Evolutionary conservation across 1,140 invertebrate species (phyloP), one percentile per base, ranked within the genome.

Genomic region (Halotydeus destructor): DNA sequence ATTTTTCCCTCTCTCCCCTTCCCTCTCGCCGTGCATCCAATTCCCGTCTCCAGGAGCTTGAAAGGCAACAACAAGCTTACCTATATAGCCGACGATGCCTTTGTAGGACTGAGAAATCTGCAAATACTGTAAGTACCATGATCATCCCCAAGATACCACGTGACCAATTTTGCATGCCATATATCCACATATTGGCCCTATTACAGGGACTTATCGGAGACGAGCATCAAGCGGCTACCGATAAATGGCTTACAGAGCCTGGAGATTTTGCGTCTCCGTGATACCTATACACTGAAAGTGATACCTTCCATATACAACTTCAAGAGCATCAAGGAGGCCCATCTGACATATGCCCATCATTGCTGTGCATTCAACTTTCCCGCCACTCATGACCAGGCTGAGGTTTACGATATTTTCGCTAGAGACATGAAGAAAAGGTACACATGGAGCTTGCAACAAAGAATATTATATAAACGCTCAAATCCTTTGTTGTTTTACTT

Each of bases 301-400:
- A 78, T 88, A 54, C 81, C 81, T 2, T 80, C 78, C 14, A 74
- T 86, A 41, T 75, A 80, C 52, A 69, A 76, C 53, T 78, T 83
- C 38, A 57, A 61, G 47, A 55, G 59, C 25, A 58, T 71, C 16
- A 54, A 59, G 48, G 55, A 55, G 52, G 76, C 69, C 8, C 63
- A 62, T 46, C 60, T 86, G 33, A 84, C 79, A 0, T 82, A 84
- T 60, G 72, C 78, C 16, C 83, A 84, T 55, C 82, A 86, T 50
- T 86, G 82, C 60, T 88, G 82, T 57, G 79, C 81, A 2, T 86
- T 88, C 57, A 68, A 72, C 54, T 80, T 74, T 57, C 80, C 80
- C 1, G 71, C 74, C 43, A 68, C 70, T 21, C 80, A 84, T 53
- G 66, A 79, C 57, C 77, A n/a, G n/a, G n/a, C 76, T 0, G 54